These are phyloP conservation scores for Equus przewalskii DNA, from an alignment of 2,113 vertebrate species.

Conservation along the genomic window DNA sequence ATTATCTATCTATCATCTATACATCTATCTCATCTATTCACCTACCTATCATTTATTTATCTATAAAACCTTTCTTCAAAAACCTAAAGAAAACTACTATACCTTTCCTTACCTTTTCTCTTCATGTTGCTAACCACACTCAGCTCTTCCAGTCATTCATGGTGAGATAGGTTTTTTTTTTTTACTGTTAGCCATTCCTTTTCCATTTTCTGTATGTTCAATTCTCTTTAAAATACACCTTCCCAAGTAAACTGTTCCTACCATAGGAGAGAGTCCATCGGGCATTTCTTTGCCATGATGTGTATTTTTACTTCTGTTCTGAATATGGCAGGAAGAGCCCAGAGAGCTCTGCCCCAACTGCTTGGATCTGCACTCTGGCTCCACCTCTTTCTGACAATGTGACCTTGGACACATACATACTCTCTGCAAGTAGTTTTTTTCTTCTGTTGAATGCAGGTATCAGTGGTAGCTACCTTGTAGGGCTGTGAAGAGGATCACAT, in stretches of 20 bases:
- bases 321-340: not conserved
- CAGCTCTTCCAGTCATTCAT: not conserved
- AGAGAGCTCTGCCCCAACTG: no score
- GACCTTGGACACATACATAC: not conserved
- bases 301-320: not conserved
- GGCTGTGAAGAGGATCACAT: not conserved
- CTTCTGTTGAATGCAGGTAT: rapidly evolving
- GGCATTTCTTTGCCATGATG: not conserved
- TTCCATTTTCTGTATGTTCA: not conserved
- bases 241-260: not conserved
- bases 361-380: not conserved
- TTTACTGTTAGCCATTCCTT: not conserved
- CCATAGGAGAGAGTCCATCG: not conserved
- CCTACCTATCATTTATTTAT: not conserved
- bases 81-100: not conserved
- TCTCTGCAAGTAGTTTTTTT: rapidly evolving
- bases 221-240: not conserved
- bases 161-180: not conserved
- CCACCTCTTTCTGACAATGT: not conserved
- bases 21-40: not conserved
- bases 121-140: not conserved
- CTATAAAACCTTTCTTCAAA: not conserved
- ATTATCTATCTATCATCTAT: not conserved
- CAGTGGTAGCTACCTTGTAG: not conserved
- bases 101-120: not conserved